Percentiles rank a stretch among this genome's conserved stretches.
Conservation (phyloP, 2,113 vertebrate genomes). For the Hyla sarda region DNA sequence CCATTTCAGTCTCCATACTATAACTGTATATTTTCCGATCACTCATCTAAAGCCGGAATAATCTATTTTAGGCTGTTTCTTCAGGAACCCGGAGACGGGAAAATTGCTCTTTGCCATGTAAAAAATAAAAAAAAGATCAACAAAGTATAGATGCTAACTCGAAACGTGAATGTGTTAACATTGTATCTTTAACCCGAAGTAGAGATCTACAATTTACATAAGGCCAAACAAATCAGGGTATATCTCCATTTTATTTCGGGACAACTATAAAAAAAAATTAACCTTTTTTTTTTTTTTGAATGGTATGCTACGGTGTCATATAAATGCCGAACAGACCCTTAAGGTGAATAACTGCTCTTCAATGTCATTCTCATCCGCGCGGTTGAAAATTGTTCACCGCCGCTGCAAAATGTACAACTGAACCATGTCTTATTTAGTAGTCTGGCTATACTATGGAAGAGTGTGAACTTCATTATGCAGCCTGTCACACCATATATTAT, state of each 20-base stretch:
- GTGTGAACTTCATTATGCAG: slow-evolving; percentile 45
- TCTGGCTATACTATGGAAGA: slow-evolving; percentile 28
- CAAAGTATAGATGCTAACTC: slow-evolving; percentile 53
- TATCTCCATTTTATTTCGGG: slow-evolving; percentile 74
- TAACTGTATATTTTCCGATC: slow-evolving; percentile 44
- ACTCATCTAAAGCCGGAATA: slow-evolving; percentile 40
- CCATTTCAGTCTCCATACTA: slow-evolving; percentile 6
- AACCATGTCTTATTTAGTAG: slow-evolving; percentile 48
- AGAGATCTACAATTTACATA: slow-evolving; percentile 74
- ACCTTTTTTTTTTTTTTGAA: slow-evolving; percentile 80
- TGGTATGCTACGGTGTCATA: slow-evolving; percentile 78
- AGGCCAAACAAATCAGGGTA: slow-evolving; percentile 76
- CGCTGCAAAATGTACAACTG: slow-evolving; percentile 65
- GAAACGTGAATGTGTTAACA: slow-evolving; percentile 51
- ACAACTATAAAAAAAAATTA: slow-evolving; percentile 80
- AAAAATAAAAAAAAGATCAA: slow-evolving; percentile 41
- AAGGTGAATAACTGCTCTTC: slow-evolving; percentile 82
- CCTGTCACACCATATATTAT: slow-evolving; percentile 54
- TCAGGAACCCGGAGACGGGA: slow-evolving; percentile 42
- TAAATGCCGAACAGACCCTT: slow-evolving; percentile 78
- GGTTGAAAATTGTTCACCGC: slow-evolving; percentile 76
- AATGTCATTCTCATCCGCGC: slow-evolving; percentile 72
- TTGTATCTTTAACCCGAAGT: slow-evolving; percentile 74
- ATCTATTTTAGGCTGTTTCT: slow-evolving; percentile 34
- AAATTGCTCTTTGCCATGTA: slow-evolving; percentile 30